phyloP scores from a whole-genome alignment of 2,888 invertebrate species.

The Mythimna albipuncta region DNA sequence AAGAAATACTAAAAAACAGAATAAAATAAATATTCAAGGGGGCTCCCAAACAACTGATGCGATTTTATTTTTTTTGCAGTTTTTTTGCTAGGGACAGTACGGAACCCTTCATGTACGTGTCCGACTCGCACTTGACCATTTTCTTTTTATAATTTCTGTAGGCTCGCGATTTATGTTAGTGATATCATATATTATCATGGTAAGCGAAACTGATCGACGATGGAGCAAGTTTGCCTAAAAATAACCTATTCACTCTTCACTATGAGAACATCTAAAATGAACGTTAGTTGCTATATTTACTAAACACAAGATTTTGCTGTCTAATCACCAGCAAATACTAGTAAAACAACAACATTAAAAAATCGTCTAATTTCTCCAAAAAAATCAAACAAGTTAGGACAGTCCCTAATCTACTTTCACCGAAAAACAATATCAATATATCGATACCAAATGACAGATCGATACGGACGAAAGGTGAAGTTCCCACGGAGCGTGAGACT shows the following conservation, averaged over 20 bases:
- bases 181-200: not conserved
- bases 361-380: not conserved
- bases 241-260: too few relatives aligned
- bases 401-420: slow-evolving; percentile 54
- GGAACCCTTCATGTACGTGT: too few relatives aligned
- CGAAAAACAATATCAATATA: slow-evolving; percentile 56
- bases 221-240: not conserved
- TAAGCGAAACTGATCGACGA: not conserved
- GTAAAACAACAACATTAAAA: not conserved
- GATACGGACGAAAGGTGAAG: slow-evolving; percentile 75
- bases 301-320: not conserved
- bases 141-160: too few relatives aligned
- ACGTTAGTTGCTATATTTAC: too few relatives aligned
- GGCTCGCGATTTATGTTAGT: too few relatives aligned
- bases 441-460: slow-evolving; percentile 66
- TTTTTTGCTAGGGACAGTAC: too few relatives aligned
- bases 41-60: too few relatives aligned
- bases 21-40: too few relatives aligned
- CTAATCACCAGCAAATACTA: not conserved
- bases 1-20: too few relatives aligned
- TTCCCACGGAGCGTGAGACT: slow-evolving; percentile 80
- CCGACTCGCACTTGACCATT: too few relatives aligned
- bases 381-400: not conserved
- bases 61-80: too few relatives aligned
- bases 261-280: too few relatives aligned